A percentile compares a stretch with the other conserved stretches of the same genome.
These are phyloP conservation scores for Aplochiton taeniatus DNA, from an alignment of 2,797 vertebrate species.

Conservation along the genomic window DNA sequence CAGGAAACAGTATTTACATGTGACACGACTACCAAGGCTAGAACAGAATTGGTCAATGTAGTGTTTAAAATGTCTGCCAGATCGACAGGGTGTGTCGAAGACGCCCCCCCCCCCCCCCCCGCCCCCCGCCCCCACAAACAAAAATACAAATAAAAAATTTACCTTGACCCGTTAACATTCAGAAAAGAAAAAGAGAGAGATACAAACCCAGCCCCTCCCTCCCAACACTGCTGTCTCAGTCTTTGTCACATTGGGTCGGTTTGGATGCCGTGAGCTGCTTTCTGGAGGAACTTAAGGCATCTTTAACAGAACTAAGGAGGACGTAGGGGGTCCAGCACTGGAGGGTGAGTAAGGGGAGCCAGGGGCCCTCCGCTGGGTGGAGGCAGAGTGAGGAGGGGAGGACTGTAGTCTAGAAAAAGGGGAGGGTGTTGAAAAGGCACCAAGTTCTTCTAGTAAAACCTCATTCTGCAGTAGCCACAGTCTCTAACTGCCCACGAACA, in stretches of 20 bases:
- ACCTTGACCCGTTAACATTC: too few species aligned
- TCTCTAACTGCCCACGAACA: neutral
- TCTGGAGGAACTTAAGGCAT: conserved; percentile 77
- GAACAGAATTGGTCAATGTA: conserved; percentile 51
- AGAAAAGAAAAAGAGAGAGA: conserved; percentile 28
- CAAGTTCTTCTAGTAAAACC: conserved; percentile 60
- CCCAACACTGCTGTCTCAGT: conserved; percentile 20
- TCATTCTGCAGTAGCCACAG: conserved; percentile 19
- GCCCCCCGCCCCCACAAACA: too few species aligned
- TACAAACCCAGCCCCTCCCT: conserved; percentile 1
- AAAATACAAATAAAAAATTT: too few species aligned
- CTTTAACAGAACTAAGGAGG: conserved; percentile 60
- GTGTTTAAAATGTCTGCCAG: conserved; percentile 32
- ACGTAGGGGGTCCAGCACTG: conserved; percentile 32
- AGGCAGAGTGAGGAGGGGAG: conserved; percentile 56
- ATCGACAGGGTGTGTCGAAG: conserved; percentile 23
- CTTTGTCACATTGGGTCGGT: conserved; percentile 38
- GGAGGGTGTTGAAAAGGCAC: conserved; percentile 70
- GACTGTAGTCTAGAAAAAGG: conserved; percentile 43
- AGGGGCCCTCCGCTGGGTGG: conserved; percentile 3
- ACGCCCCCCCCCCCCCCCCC: too few species aligned
- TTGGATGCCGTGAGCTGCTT: conserved; percentile 46
- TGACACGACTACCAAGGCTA: conserved; percentile 47
- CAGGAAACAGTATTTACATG: conserved; percentile 67
- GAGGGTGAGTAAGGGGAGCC: conserved; percentile 30